phyloP scores from a whole-genome alignment of 2,113 vertebrate species.

The Bufo bufo region DNA sequence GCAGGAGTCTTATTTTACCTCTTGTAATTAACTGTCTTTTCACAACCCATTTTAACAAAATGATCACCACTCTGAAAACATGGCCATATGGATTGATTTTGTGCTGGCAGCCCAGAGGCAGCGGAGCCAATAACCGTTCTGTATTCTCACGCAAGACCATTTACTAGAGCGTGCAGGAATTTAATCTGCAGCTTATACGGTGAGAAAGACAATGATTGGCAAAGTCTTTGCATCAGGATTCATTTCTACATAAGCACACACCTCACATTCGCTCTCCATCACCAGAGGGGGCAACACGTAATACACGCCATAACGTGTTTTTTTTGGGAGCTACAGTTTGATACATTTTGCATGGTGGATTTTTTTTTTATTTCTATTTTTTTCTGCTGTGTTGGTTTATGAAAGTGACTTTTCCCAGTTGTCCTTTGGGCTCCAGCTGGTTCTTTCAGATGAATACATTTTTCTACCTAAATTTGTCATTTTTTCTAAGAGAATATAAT shows the following conservation, averaged over 20 bases:
- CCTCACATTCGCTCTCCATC: not conserved
- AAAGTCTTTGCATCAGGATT: not conserved
- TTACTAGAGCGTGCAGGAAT: conserved; percentile 48
- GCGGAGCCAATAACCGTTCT: conserved; percentile 37
- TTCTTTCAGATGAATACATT: not conserved
- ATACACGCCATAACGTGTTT: not conserved
- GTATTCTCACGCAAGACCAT: conserved; percentile 51
- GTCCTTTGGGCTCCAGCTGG: conserved; percentile 20
- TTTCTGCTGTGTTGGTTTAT: conserved; percentile 22
- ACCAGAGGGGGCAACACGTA: not conserved
- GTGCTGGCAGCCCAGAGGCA: conserved; percentile 46
- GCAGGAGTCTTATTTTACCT: conserved; percentile 46
- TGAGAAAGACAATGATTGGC: conserved; percentile 28
- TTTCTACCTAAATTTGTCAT: conserved; percentile 21
- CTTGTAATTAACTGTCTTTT: conserved; percentile 56
- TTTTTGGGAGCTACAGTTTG: not conserved
- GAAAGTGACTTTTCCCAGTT: not conserved
- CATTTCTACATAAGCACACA: conserved; percentile 5
- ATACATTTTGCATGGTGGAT: not conserved
- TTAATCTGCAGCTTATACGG: conserved; percentile 23
- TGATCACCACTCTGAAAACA: conserved; percentile 55
- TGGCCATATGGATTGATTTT: conserved; percentile 52
- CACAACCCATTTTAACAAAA: conserved; percentile 56
- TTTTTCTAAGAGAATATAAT: conserved; percentile 12
- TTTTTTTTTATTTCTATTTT: too few relatives aligned